Conservation (phyloP, 2,113 vertebrate genomes). For the Myiopsitta monachus region DNA sequence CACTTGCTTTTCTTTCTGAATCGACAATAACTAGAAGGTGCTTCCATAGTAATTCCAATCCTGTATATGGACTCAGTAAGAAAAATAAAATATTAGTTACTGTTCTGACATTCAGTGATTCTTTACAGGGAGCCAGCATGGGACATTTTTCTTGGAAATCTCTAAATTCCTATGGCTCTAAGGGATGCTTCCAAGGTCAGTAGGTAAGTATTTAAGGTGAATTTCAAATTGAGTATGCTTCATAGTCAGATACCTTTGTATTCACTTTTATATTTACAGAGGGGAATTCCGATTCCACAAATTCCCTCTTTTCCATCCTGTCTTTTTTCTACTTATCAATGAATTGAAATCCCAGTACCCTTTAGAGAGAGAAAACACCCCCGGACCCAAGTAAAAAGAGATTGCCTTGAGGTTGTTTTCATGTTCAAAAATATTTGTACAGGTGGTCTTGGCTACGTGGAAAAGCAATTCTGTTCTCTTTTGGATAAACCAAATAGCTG, state of each 20-base stretch:
- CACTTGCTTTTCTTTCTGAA: constrained; percentile 7
- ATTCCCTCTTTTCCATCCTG: neutral
- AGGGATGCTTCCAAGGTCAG: neutral
- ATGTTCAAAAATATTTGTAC: neutral
- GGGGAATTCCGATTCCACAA: neutral
- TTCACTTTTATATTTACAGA: neutral
- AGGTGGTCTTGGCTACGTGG: accelerated
- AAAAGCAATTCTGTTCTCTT: neutral
- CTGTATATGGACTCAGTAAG: neutral
- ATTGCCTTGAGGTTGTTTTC: neutral
- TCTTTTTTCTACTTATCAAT: neutral
- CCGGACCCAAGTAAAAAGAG: neutral
- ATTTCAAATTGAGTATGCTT: neutral
- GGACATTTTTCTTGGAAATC: neutral
- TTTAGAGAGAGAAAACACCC: neutral
- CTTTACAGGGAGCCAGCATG: neutral
- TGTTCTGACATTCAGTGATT: neutral
- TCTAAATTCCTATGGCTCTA: neutral
- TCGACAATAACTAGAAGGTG: neutral
- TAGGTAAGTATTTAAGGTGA: neutral
- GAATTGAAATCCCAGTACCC: neutral
- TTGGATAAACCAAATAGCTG: neutral
- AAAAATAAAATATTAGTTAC: neutral
- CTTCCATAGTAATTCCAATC: neutral
- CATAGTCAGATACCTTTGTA: neutral